Evolutionary conservation across 53 echinoderm and acorn worm species (phyloP).

Genomic region (Stichopus horrens): DNA sequence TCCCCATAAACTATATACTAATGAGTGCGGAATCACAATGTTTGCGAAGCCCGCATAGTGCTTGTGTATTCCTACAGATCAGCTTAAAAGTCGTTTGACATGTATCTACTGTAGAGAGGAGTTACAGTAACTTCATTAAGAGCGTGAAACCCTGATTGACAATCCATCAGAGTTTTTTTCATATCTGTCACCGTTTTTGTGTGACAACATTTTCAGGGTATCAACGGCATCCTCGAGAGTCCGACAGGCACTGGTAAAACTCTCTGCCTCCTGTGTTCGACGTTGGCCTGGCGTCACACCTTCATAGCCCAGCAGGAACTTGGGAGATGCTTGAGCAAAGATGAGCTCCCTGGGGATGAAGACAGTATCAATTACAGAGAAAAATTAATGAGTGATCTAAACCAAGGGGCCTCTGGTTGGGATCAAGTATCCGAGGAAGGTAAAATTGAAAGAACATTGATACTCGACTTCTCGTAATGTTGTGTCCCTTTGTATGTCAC

Average conservation of each 20-base stretch:
- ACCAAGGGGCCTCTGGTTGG: conserved; percentile 76
- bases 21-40: too few species aligned
- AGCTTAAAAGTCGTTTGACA: too few species aligned
- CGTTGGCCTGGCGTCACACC: conserved; percentile 89
- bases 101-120: too few species aligned
- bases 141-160: not conserved
- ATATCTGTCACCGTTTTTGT: not conserved
- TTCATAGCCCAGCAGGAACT: conserved; percentile 89
- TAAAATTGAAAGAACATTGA: not conserved
- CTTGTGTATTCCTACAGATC: too few species aligned
- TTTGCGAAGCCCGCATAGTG: too few species aligned
- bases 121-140: too few species aligned
- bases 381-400: conserved; percentile 71
- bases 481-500: too few species aligned
- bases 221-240: conserved; percentile 89
- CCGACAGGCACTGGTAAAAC: conserved; percentile 98
- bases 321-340: conserved; percentile 63
- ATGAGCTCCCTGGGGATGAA: not conserved
- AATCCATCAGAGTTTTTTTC: not conserved
- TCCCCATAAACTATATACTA: too few species aligned
- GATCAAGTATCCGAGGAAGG: conserved; percentile 56
- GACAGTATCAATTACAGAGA: conserved; percentile 54
- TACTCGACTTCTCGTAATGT: too few species aligned
- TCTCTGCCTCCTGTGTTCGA: conserved; percentile 83
- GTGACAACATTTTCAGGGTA: conserved; percentile 53